Evolutionary conservation across 2,888 invertebrate genomes (phyloP), one percentile per base, ranked within the genome.

Genomic region (Brenthis hecate): DNA sequence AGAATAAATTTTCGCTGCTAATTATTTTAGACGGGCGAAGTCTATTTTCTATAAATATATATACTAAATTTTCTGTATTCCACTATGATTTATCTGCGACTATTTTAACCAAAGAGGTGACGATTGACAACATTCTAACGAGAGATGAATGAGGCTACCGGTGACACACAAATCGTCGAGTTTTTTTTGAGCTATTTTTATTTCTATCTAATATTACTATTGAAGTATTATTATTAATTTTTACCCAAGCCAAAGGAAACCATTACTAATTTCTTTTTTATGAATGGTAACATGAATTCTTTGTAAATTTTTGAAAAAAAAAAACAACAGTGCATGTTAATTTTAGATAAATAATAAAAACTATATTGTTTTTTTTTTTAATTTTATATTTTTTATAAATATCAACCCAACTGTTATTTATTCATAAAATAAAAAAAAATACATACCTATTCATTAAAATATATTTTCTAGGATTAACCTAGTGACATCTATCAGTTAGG

Each of bases 71-170:
- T 43, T 43, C 19, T 58, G n/a, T 50, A 60, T 50, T 60, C 16
- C 51, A 32, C 66, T 55, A 60, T 55, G 50, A 55, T 48, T 66
- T 60, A 53, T 75, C 70, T 76, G 71, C 75, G 77, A 83, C 82
- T 82, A 83, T 83, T 82, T 82, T 85, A 86, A 83, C 81, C 80
- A 79, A 82, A 80, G 79, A 83, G 79, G 79, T 78, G 78, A 77
- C 81, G 85, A 86, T 86, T 83, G 86, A 87, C 85, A 82, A 66
- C 69, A 74, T 74, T 74, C 70, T 75, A 65, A 70, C 55, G 68
- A 61, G 50, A 68, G 64, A 53, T 61, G 57, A 65, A 61, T 54
- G 60, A 56, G 36, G 58, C 63, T 5, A 54, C 53, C 28, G 54
- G 53, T n/a, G 58, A 58, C 53, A 66, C 66, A 67, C 66, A 23